phyloP scores from a whole-genome alignment of 2,888 invertebrate genomes.

The Leptinotarsa rubiginosa region DNA sequence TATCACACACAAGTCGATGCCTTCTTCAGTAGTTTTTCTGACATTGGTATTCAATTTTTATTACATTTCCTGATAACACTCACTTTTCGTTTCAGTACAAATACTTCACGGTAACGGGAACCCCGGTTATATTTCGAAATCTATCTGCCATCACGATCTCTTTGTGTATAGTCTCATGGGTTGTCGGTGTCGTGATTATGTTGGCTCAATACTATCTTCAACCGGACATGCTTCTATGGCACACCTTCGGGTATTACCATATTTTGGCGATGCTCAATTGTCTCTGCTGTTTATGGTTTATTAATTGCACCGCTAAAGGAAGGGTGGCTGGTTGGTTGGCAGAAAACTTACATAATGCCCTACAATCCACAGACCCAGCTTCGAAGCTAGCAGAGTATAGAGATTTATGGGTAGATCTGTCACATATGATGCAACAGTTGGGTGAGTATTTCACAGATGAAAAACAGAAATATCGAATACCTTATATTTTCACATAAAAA shows the following conservation, averaged over 20 bases:
- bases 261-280: conserved; percentile 81
- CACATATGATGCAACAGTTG: conserved; percentile 83
- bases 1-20: no score
- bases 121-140: conserved; percentile 75
- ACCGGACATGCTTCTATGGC: conserved; percentile 79
- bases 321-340: conserved; percentile 73
- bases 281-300: conserved; percentile 77
- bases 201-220: conserved; percentile 78
- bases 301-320: conserved; percentile 65
- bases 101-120: conserved; percentile 73
- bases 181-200: conserved; percentile 74
- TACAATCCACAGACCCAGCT: conserved; percentile 75
- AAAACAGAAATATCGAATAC: no score
- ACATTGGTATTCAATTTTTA: background rate
- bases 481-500: no score
- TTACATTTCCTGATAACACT: background rate
- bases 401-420: conserved; percentile 74
- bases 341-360: conserved; percentile 72
- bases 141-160: conserved; percentile 74
- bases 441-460: conserved; percentile 65
- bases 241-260: conserved; percentile 79
- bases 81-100: conserved; percentile 68
- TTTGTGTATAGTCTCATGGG: conserved; percentile 77
- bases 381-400: conserved; percentile 76
- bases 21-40: background rate